Base-by-base conservation (phyloP, 2,113 vertebrate species). In the Podilymbus podiceps region DNA sequence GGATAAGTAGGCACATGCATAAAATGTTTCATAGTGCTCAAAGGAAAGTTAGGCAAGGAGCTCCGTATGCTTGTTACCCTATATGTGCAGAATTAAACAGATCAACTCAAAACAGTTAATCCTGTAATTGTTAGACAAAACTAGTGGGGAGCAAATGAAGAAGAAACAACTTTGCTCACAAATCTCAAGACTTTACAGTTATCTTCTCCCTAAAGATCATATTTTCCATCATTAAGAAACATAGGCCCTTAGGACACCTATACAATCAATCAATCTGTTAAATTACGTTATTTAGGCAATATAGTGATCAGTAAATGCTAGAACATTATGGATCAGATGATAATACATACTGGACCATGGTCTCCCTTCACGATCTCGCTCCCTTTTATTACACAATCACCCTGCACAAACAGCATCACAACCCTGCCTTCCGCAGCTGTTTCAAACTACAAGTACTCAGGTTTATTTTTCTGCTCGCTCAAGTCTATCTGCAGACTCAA, bases 331-430 rank as follows among this genome's bases (percentile, higher is more conserved):
- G 30, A 77, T 81, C 18, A 58, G 78, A 53, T 38, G 15, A 50
- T 33, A 58, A 42, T 6, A 68, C 46, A 16, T 8, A 27, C 16
- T 67, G 16, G 28, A 63, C 4, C 8, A 7, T 38, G 25, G 25
- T 6, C 9, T 44, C 4, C 30, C 25, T 23, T 74, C 1, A 1
- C 4, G 27, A 47, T 62, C 30, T 62, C 4, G 2, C 5, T 76
- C 6, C 18, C 19, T 89, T 66, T 74, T 35, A 62, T 40, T 62
- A 53, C 11, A 44, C 15, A 53, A 8, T 35, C 27, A 82, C 9
- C 10, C 11, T 75, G 11, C 22, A 38, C 22, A 55, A 74, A 67
- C 14, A 50, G 7, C n/a, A 31, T 46, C 44, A 50, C 35, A 38
- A 1, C 10, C 12, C 17, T 73, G 40, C 18, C 35, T 90, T 76